These are phyloP conservation scores for Pollenia griseotomentosa DNA, from an alignment of 2,888 invertebrate genomes.

Conservation along the genomic window DNA sequence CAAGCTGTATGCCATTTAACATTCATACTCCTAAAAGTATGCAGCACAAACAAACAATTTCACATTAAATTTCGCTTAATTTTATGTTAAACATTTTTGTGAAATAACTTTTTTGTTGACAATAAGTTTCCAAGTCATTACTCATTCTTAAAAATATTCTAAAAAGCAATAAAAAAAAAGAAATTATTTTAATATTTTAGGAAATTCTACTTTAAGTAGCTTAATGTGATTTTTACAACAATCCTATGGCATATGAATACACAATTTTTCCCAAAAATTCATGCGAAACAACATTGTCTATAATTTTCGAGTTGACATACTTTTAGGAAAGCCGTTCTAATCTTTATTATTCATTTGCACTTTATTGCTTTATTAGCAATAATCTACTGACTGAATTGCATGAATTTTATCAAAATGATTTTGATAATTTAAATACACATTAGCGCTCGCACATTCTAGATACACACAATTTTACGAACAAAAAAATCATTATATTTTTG, in stretches of 20 bases:
- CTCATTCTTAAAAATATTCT: background rate
- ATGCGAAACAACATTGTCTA: background rate
- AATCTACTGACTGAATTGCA: conserved; percentile 13
- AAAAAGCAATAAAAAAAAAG: background rate
- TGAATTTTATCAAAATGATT: background rate
- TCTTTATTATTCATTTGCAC: conserved; percentile 49
- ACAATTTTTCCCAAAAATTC: background rate
- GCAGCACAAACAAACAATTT: background rate
- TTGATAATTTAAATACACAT: conserved; percentile 14
- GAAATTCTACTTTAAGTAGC: conserved; percentile 22
- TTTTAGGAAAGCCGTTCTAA: conserved; percentile 4
- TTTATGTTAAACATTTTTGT: too few relatives aligned
- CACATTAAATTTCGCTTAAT: background rate
- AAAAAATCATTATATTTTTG: background rate
- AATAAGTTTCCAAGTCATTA: background rate
- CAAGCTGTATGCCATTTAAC: too few relatives aligned
- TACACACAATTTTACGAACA: background rate
- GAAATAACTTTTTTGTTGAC: background rate
- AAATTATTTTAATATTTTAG: background rate
- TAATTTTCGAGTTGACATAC: conserved; percentile 5
- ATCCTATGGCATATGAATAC: background rate
- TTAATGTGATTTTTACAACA: conserved; percentile 47
- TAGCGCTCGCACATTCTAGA: background rate
- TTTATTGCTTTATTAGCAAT: conserved; percentile 35
- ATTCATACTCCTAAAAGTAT: background rate